Base-by-base conservation (phyloP, 2,113 vertebrate genomes). In the Sprattus sprattus region DNA sequence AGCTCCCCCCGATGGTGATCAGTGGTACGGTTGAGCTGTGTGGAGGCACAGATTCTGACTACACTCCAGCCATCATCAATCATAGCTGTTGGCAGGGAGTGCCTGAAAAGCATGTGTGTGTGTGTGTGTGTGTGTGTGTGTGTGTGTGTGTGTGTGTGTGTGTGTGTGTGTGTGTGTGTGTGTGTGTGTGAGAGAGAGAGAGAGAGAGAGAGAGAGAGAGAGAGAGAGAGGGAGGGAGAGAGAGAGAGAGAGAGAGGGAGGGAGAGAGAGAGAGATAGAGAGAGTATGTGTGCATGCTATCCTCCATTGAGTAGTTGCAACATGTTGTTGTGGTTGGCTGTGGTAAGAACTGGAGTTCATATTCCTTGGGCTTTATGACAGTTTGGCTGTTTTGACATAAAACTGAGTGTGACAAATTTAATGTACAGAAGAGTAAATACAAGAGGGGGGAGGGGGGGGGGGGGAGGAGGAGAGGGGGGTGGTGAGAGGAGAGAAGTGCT, bases 161-260 rank as follows among this genome's bases (percentile, higher is more conserved):
- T 67, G 64, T 25, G 64, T 28, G 60, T 67, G n/a, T 67, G 60
- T 67, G 60, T 28, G 60, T 67, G 22, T 28, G n/a, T n/a, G 60
- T 25, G 60, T 25, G 60, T 67, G 6, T 67, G n/a, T 67, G 6
- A 28, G 60, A 28, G 60, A 28, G 50, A 45, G 11, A 52, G 20
- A 81, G 44, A 49, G 52, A 82, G 20, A 82, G 81, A 82, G 78
- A 75, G 64, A 22, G 83, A n/a, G n/a, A n/a, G n/a, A n/a, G n/a
- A n/a, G n/a, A n/a, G n/a, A n/a, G n/a, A n/a, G n/a, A n/a, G n/a
- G n/a, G n/a, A n/a, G n/a, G 46, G 67, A 67, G 44, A 81, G 80
- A 67, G 67, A n/a, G 81, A 83, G 8, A 80, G 81, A 81, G 47
- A 86, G 49, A 60, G 39, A 46, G 82, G n/a, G n/a, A n/a, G n/a